A percentile compares a stretch with the other conserved stretches of the same genome.
These are phyloP conservation scores for Megalurothrips usitatus DNA, from an alignment of 2,888 invertebrate species.

Conservation along the genomic window DNA sequence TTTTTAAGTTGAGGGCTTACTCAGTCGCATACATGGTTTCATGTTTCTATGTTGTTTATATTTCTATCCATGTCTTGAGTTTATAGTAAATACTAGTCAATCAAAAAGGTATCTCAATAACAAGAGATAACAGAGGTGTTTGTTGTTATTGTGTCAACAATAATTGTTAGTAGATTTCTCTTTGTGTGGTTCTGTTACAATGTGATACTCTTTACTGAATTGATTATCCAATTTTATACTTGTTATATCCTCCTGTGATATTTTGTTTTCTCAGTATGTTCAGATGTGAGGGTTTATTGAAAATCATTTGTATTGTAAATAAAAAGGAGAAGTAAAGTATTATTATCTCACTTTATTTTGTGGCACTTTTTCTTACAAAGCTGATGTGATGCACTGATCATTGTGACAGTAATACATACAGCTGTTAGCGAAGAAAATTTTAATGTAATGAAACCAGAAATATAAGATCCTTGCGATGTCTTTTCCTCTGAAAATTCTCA, in stretches of 20 bases:
- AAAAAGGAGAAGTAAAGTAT: not conserved
- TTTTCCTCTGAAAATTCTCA: not conserved
- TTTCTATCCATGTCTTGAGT: not conserved
- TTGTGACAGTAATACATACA: not conserved
- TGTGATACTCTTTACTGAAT: slow-evolving; percentile 20
- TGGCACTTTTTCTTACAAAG: slow-evolving; percentile 5
- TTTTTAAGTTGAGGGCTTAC: too few relatives aligned
- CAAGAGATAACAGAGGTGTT: too few relatives aligned
- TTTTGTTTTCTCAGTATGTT: not conserved
- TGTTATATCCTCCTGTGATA: slow-evolving; percentile 27
- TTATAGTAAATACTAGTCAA: not conserved
- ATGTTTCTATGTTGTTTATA: not conserved
- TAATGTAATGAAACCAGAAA: not conserved
- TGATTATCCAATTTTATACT: slow-evolving; percentile 20
- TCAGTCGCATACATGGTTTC: too few relatives aligned
- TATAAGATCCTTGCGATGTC: not conserved
- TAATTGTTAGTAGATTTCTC: too few relatives aligned
- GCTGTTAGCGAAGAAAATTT: not conserved
- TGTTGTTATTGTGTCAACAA: too few relatives aligned
- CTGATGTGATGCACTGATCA: not conserved
- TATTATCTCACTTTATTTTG: slow-evolving; percentile 4
- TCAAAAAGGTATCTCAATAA: too few relatives aligned
- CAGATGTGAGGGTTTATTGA: not conserved
- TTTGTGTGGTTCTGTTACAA: too few relatives aligned
- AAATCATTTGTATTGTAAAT: not conserved